Base-by-base conservation (phyloP, 2,888 invertebrate genomes). In the Torymus aiolomorphi region DNA sequence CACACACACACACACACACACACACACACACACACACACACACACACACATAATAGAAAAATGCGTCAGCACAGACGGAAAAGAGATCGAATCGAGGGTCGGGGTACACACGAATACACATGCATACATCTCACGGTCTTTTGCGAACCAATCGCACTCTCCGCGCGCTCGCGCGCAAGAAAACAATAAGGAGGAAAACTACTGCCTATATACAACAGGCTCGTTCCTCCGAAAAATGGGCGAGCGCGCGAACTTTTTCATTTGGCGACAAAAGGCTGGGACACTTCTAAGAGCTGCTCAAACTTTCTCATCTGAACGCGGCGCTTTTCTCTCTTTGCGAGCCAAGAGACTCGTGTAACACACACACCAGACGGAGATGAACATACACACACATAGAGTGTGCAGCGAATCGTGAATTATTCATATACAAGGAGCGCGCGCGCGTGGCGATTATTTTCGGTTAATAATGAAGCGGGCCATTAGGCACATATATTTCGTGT, bases 271-370 rank as follows among this genome's bases (percentile, higher is more conserved):
- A 57, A 59, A 42, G 54, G 18, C 4, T 5, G 31, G 5, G 31
- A 31, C n/a, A n/a, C n/a, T n/a, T n/a, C 31, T 31, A 31, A 12
- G 57, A 57, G 63, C 31, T 42, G 61, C 18, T 54, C 31, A 16
- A 76, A 71, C 65, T 75, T 80, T 80, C 76, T 76, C 76, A 76
- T 71, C 76, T 76, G 59, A 52, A 71, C 66, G 16, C n/a, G 54
- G 12, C n/a, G 13, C 20, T 51, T 61, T 63, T 31, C 16, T 16
- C n/a, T 42, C 42, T 24, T 24, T n/a, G 14, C 4, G 2, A 31
- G 31, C 31, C 31, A 31, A 31, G 31, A 31, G 31, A 31, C 5
- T 31, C 31, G 31, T 31, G 31, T 31, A 4, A 5, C 3, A 31
- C 31, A 31, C 31, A 31, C 4, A n/a, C n/a, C n/a, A n/a, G n/a